Conservation (phyloP, 2,113 vertebrate species). For the Vanacampus margaritifer region DNA sequence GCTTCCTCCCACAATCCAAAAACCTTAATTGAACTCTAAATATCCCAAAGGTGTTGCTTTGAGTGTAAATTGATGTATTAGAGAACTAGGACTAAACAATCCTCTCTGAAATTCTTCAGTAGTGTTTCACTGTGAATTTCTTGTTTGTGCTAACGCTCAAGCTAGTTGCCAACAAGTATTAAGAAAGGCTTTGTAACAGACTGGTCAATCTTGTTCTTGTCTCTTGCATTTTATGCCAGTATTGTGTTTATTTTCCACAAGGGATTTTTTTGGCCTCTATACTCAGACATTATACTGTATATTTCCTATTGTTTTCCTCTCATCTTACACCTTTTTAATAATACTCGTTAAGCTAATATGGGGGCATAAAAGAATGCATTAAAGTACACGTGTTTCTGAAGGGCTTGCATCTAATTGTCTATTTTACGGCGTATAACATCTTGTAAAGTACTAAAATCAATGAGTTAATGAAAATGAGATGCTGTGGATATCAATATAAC, state of each 20-base stretch:
- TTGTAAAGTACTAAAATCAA: conserved; percentile 3
- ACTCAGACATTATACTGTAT: neutral
- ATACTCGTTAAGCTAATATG: conserved; percentile 6
- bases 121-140: neutral
- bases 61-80: too few species aligned
- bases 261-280: conserved; percentile 11
- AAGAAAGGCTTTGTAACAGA: neutral
- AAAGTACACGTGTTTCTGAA: conserved; percentile 4
- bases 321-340: conserved; percentile 11
- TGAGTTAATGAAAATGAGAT: conserved; percentile 1
- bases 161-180: neutral
- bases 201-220: conserved; percentile 10
- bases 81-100: too few species aligned
- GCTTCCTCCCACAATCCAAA: too few species aligned
- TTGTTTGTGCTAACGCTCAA: neutral
- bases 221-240: conserved; percentile 34
- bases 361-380: conserved; percentile 16
- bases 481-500: conserved; percentile 27
- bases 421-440: conserved; percentile 1
- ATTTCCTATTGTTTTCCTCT: neutral
- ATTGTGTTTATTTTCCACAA: neutral
- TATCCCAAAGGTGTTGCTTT: too few species aligned
- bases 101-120: neutral
- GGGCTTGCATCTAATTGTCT: neutral
- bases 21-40: too few species aligned